Evolutionary conservation across 1,140 invertebrate genomes (phyloP).

Genomic region (Drosophila watanabei): DNA sequence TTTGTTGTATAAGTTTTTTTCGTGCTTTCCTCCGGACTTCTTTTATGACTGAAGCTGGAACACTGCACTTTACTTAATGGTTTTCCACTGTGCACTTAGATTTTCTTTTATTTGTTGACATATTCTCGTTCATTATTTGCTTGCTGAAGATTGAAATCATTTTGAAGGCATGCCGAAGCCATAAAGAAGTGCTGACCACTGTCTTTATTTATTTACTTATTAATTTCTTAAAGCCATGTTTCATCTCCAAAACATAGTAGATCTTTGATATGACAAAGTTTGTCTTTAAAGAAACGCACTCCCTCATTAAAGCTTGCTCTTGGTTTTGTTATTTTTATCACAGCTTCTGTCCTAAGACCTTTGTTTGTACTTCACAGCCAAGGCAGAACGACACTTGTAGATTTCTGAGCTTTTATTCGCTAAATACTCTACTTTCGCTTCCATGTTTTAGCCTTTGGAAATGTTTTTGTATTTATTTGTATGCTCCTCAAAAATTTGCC

Average conservation of each 20-base stretch:
- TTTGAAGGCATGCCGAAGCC: background rate
- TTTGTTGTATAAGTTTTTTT: constrained; percentile 11
- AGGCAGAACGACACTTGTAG: constrained; percentile 21
- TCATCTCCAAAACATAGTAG: background rate
- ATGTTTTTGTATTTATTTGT: constrained; percentile 10
- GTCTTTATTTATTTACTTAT: background rate
- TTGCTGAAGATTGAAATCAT: background rate
- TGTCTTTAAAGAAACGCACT: constrained; percentile 11
- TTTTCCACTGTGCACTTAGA: background rate
- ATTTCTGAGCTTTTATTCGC: background rate
- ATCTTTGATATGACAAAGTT: background rate
- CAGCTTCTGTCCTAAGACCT: constrained; percentile 11
- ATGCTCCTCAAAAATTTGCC: constrained; percentile 10
- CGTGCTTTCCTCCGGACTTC: background rate
- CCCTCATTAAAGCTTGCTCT: background rate
- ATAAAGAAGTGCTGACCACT: background rate
- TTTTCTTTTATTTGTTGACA: constrained; percentile 2
- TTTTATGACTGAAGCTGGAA: constrained; percentile 33
- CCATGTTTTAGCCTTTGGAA: background rate
- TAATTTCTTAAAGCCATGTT: background rate
- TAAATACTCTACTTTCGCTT: background rate
- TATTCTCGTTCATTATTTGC: background rate
- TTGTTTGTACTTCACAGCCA: constrained; percentile 42
- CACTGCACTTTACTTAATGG: background rate
- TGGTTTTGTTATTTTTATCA: background rate